Evolutionary conservation across 2,113 vertebrate species (phyloP), one percentile per base, ranked within the genome.

Genomic region (Struthidea cinerea): DNA sequence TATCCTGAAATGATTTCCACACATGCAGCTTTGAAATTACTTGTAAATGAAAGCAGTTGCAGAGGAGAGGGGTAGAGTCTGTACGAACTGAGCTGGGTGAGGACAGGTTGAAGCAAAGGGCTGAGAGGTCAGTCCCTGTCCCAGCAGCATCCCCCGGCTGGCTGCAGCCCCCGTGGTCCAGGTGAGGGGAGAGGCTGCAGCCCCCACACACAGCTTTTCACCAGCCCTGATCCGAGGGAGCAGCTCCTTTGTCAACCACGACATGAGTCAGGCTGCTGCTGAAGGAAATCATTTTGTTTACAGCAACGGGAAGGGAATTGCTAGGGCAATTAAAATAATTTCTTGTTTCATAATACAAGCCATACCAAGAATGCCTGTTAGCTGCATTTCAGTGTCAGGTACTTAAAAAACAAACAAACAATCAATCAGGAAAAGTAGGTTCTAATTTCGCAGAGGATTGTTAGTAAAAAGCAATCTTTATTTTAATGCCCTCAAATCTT

Each of bases 281-380:
- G 79, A 74, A 92, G 85, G 85, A 95, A 90, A 85, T 80, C 0
- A 6, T 83, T 78, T 61, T 94, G 92, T 93, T 95, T 96, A 90
- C 83, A 88, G 92, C 82, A 37, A 80, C 4, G 79, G 56, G 81
- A 91, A 89, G 81, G 65, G 90, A 97, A 97, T 95, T 93, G 94
- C 85, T 70, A 63, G 55, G 81, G 90, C 93, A 95, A 96, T 95
- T 96, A 96, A 93, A 96, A 94, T 84, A 95, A 97, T 93, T 95
- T 86, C 87, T 95, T 94, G 76, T 94, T 96, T 97, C 94, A 86
- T 86, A 95, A 93, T 95, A 83, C 47, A 44, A 86, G 75, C 56
- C 68, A 2, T 88, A 84, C 52, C 71, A 80, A 92, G 90, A 88
- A 86, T 46, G 90, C 50, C 55, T 96, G 75, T 70, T 94, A 74